Base-by-base conservation (phyloP, 2,888 invertebrate genomes). In the Chirona hameri region DNA sequence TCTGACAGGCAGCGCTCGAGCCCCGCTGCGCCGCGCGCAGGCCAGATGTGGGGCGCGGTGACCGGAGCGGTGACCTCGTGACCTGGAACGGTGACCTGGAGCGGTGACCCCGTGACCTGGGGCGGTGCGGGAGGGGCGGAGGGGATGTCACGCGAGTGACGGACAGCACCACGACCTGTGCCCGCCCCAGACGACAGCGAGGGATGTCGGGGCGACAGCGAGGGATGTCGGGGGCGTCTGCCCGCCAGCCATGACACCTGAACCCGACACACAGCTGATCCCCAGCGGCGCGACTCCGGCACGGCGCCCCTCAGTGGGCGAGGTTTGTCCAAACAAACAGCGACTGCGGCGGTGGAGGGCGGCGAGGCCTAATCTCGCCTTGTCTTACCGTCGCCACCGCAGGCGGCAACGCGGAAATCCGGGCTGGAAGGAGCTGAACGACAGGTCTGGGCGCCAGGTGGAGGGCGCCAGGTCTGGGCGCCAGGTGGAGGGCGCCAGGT, bases 261-360 rank as follows among this genome's bases (percentile, higher is more conserved):
- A 52, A 12, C 12, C 65, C 65, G 52, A 52, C n/a, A n/a, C n/a
- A n/a, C 52, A 18, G 52, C 18, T 7, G 9, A 52, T 18, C 52
- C 12, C 12, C 52, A 52, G 1, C 52, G 52, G 10, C 15, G 52
- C 52, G 12, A 18, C 52, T n/a, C 27, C n/a, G 27, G n/a, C n/a
- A 27, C 27, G 72, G 0, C 72, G 31, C 29, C 29, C 72, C 72
- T 31, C 72, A 7, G 29, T 72, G 31, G 18, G 18, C 29, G 31
- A 31, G 72, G 4, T 27, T 27, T 72, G 72, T 31, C 31, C 72
- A 72, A 72, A 72, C 18, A 72, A 72, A 72, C 72, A 72, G 72
- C 72, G 31, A 4, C 72, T 5, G 18, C 31, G 31, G n/a, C 27
- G 31, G 72, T 15, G 31, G 72, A 14, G 27, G 18, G 31, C 31